phyloP scores from a whole-genome alignment of 2,797 vertebrate species.

The Anableps anableps region DNA sequence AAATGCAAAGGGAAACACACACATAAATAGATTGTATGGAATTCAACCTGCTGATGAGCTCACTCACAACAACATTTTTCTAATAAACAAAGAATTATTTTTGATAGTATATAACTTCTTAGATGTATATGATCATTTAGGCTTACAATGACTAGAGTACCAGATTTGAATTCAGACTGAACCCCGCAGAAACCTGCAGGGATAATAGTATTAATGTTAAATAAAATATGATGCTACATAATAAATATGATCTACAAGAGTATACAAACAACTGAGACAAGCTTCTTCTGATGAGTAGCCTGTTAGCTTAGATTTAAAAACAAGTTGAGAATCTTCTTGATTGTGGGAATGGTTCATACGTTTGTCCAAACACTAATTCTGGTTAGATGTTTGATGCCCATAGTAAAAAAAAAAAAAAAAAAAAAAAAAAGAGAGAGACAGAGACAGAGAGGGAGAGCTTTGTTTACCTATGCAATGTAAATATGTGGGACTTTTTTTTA shows the following conservation, averaged over 20 bases:
- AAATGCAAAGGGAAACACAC: background rate
- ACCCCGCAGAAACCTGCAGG: no score
- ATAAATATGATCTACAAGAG: no score
- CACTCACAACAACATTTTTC: background rate
- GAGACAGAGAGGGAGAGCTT: no score
- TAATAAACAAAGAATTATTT: background rate
- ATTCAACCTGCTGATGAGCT: background rate
- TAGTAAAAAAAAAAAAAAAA: background rate
- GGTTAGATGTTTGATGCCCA: background rate
- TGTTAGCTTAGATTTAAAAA: no score
- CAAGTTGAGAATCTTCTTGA: no score
- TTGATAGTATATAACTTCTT: background rate
- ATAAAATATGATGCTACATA: no score
- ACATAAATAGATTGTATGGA: background rate
- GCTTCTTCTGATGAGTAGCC: no score
- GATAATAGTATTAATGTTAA: no score
- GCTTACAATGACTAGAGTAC: no score
- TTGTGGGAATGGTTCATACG: background rate
- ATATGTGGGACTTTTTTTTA: background rate
- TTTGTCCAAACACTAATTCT: background rate
- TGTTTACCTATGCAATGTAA: background rate
- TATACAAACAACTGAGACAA: no score
- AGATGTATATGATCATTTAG: background rate
- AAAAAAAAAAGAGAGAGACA: no score
- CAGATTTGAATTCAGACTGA: no score